Conservation (phyloP, 1,140 invertebrate species). For the Melipona quadrifasciata region DNA sequence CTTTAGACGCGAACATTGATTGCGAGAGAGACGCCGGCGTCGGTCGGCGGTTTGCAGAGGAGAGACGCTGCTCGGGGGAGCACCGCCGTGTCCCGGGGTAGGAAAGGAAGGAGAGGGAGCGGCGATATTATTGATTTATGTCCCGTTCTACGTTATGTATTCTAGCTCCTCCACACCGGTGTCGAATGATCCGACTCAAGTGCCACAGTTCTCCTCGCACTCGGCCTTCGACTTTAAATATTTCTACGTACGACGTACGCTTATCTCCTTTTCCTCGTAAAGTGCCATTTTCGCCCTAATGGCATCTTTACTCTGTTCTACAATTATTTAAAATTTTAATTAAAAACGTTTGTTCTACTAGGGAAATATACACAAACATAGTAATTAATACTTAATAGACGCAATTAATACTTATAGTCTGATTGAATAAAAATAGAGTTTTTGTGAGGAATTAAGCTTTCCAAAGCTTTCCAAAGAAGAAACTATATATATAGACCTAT, state of each 20-base stretch:
- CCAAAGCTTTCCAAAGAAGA: no score
- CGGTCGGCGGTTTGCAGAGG: constrained; percentile 67
- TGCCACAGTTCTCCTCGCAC: constrained; percentile 47
- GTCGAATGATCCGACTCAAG: constrained; percentile 71
- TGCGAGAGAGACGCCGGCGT: constrained; percentile 75
- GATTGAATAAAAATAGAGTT: no score
- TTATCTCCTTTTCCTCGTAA: neutral
- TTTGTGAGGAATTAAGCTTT: neutral
- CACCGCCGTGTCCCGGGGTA: constrained; percentile 56
- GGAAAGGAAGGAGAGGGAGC: constrained; percentile 67
- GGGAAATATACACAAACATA: neutral
- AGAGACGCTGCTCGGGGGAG: constrained; percentile 64
- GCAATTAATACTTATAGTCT: neutral
- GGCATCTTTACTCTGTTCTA: neutral
- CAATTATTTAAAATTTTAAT: neutral
- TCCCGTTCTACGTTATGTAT: constrained; percentile 77
- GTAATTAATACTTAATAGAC: no score
- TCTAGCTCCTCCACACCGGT: constrained; percentile 66
- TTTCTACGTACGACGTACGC: neutral
- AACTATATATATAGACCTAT: no score
- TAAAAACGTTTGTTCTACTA: neutral
- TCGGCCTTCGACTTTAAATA: constrained; percentile 36
- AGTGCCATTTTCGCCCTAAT: neutral
- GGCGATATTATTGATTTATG: constrained; percentile 81
- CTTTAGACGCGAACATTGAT: constrained; percentile 78